Percentiles rank a stretch among this genome's conserved stretches.
Evolutionary conservation across 2,797 vertebrate genomes (phyloP).

Genomic region (Myotis vivesi): DNA sequence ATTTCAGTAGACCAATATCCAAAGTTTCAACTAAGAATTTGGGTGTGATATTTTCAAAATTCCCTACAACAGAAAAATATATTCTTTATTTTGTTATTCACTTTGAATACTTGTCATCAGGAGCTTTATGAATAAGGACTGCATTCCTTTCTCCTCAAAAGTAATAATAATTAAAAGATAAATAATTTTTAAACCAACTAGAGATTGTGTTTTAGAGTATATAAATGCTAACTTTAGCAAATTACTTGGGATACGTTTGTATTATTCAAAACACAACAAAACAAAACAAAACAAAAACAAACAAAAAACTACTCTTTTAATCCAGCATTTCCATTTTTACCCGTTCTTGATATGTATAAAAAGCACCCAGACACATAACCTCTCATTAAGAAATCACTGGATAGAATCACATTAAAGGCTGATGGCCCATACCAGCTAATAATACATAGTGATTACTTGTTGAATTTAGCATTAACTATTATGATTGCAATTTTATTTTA

Average conservation of each 20-base stretch:
- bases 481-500: constrained; percentile 41
- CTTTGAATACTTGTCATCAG: not conserved
- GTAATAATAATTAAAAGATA: not conserved
- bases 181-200: not conserved
- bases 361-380: not conserved
- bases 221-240: not conserved
- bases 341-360: not conserved
- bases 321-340: not conserved
- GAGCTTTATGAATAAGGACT: not conserved
- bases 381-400: constrained; percentile 22
- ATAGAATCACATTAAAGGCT: not conserved
- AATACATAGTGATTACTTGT: not conserved
- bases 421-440: not conserved
- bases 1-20: not conserved
- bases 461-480: constrained; percentile 39
- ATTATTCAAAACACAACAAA: not conserved
- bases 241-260: not conserved
- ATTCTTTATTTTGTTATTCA: not conserved
- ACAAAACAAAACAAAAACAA: too few relatives aligned
- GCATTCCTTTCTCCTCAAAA: not conserved
- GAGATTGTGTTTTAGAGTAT: not conserved
- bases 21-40: not conserved
- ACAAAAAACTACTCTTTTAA: not conserved
- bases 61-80: not conserved
- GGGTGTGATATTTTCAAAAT: not conserved